These are phyloP conservation scores for Tetramorium parvispinum DNA, from an alignment of 1,140 invertebrate species.

Conservation along the genomic window DNA sequence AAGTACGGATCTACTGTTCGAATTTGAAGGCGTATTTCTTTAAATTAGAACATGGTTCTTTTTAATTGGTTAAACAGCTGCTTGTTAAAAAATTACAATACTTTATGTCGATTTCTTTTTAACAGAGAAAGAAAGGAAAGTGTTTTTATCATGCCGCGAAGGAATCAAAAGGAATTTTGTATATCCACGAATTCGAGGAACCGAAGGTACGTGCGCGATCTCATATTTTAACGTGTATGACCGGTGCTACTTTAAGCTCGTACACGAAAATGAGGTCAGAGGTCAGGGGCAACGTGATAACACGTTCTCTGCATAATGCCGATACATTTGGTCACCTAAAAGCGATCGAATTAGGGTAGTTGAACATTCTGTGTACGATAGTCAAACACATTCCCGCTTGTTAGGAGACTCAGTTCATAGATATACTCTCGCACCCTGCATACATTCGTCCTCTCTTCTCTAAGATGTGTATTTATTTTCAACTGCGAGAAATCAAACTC, in stretches of 20 bases:
- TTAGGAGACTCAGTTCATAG: neutral
- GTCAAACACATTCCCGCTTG: neutral
- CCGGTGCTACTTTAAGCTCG: constrained; percentile 33
- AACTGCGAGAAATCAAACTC: neutral
- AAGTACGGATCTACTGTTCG: neutral
- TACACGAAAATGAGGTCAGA: constrained; percentile 34
- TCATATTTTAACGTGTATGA: constrained; percentile 8
- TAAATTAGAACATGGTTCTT: neutral
- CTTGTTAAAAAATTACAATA: neutral
- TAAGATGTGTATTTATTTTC: neutral
- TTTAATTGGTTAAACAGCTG: neutral
- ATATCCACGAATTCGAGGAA: neutral
- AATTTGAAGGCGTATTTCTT: neutral
- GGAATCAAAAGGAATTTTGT: neutral
- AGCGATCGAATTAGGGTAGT: neutral
- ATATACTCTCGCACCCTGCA: neutral
- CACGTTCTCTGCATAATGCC: constrained; percentile 10
- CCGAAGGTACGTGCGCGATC: too few species aligned
- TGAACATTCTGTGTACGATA: neutral
- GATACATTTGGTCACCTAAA: neutral
- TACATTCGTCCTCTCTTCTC: neutral
- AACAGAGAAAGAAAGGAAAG: neutral
- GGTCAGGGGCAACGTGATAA: constrained; percentile 35
- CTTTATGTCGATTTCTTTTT: neutral
- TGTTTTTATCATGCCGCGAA: neutral